Percentiles rank a stretch among this genome's conserved stretches.
phyloP scores from a whole-genome alignment of 2,113 vertebrate genomes.

The Tylochromis polylepis region DNA sequence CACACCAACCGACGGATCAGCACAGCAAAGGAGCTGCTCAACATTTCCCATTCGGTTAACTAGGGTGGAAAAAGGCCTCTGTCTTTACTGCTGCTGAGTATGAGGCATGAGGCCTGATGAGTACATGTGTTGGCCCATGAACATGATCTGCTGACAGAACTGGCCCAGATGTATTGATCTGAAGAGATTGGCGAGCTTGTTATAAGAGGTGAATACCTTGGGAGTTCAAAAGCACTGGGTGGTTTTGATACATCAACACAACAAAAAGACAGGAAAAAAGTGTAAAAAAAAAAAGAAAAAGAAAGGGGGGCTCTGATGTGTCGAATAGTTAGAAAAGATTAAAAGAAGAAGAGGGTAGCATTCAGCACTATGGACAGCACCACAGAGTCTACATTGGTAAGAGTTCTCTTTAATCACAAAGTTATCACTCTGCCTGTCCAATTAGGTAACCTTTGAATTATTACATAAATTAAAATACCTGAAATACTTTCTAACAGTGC shows the following conservation, averaged over 20 bases:
- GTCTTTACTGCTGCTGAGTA: neutral
- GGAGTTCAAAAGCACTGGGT: constrained; percentile 9
- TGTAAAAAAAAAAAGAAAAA: neutral
- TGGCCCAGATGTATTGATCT: constrained; percentile 42
- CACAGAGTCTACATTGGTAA: neutral
- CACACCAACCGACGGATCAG: constrained; percentile 27
- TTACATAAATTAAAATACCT: constrained; percentile 57
- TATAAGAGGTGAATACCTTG: constrained; percentile 8
- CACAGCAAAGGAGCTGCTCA: constrained; percentile 41
- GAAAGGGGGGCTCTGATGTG: neutral
- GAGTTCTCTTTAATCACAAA: constrained; percentile 41
- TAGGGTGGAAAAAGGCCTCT: constrained; percentile 19
- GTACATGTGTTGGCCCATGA: constrained; percentile 11
- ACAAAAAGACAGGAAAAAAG: neutral
- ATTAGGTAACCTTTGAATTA: constrained; percentile 54
- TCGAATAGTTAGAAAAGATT: neutral
- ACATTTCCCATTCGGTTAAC: constrained; percentile 66
- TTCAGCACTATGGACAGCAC: constrained; percentile 57
- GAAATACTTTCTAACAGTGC: constrained; percentile 56
- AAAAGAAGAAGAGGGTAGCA: neutral
- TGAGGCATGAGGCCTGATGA: neutral
- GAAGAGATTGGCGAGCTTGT: constrained; percentile 2
- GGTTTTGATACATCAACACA: constrained; percentile 21
- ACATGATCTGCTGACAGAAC: constrained; percentile 37
- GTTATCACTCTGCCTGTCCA: constrained; percentile 54